phyloP scores from a whole-genome alignment of 2,113 vertebrate species.

The Drymodes brunneopygia region DNA sequence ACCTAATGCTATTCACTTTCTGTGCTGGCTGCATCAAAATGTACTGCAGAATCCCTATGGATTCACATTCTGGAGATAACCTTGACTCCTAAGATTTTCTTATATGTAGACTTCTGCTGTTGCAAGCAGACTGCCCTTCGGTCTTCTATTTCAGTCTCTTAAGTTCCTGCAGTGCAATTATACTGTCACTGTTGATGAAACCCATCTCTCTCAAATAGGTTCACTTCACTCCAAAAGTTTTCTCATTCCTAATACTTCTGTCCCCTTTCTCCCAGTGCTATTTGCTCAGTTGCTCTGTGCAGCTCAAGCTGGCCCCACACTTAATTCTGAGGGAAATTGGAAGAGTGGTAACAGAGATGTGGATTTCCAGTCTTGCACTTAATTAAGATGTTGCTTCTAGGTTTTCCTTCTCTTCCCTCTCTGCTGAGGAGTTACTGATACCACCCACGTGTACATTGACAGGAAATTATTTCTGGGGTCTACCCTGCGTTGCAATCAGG shows the following conservation, averaged over 20 bases:
- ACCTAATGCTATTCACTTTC: background rate
- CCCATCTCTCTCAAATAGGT: background rate
- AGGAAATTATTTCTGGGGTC: background rate
- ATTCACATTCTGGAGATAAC: background rate
- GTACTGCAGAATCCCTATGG: background rate
- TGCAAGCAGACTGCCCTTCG: background rate
- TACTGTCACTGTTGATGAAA: background rate
- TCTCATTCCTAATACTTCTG: background rate
- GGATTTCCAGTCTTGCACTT: background rate
- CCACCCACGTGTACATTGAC: rapidly evolving
- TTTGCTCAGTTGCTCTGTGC: background rate
- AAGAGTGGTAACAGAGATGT: background rate
- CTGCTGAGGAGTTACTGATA: background rate
- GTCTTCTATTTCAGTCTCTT: conserved; percentile 1
- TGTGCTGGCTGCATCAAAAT: conserved; percentile 11
- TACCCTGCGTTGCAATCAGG: background rate
- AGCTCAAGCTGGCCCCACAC: background rate
- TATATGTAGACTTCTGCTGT: background rate
- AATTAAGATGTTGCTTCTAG: background rate
- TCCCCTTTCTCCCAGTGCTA: background rate
- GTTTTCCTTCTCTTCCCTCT: background rate
- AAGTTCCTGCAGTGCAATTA: background rate
- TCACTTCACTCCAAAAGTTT: background rate
- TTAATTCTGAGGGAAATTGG: background rate
- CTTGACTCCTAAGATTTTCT: background rate